Evolutionary conservation across 2,888 invertebrate genomes (phyloP), one percentile per base, ranked within the genome.

Genomic region (Apodemia mormo): DNA sequence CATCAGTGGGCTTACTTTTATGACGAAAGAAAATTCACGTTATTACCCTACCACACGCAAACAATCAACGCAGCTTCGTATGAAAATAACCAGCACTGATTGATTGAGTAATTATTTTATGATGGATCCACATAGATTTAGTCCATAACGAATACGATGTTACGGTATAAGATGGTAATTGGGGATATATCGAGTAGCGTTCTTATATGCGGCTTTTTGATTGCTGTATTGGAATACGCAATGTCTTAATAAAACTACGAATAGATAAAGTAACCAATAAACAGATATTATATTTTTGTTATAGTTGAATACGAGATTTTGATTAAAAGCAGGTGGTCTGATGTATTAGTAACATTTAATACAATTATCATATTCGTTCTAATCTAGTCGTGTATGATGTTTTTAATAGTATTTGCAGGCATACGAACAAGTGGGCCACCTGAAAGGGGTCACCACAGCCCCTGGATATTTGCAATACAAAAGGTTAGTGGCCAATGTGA

Each of bases 221-320:
- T 61, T 61, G 61, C 61, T 61, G 9, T 61, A 61, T 61, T 33
- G 30, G 33, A 66, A 70, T 69, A n/a, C n/a, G 54, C 58, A 67
- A 70, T 71, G 68, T 72, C 70, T 56, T 68, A 66, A 49, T 65
- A 30, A 56, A 66, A 64, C 67, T 65, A 52, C 52, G 52, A 52
- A n/a, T n/a, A 52, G 49, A 52, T 14, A 52, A 52, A 52, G 4
- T 0, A 14, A 12, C 49, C 14, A 14, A 49, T 49, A 49, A 49
- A 49, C 52, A 52, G 14, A 52, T n/a, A 52, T 52, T n/a, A 49
- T 49, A 49, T 14, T 49, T 14, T 49, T 12, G 40, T 49, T 49
- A 4, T 52, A 12, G 45, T 45, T 45, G 12, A 45, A 45, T 45
- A 45, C 12, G 45, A 45, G 45, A 45, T 45, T 12, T 45, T 45